Conservation (phyloP, 2,797 vertebrate genomes). For the Lophura swinhoii region DNA sequence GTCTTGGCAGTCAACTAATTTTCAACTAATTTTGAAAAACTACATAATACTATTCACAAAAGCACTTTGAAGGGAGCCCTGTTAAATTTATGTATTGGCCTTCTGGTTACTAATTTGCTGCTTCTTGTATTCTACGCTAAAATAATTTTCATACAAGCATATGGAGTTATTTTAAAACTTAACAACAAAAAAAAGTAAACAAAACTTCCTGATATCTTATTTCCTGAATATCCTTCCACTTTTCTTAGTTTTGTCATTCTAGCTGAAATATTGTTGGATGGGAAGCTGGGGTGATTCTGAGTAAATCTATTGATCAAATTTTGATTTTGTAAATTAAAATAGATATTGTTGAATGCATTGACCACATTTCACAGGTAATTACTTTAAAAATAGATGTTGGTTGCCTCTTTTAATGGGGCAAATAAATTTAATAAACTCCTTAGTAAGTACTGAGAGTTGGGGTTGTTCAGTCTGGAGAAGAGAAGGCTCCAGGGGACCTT, state of each 20-base stretch:
- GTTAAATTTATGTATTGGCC: not conserved
- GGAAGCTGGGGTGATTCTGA: not conserved
- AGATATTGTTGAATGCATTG: not conserved
- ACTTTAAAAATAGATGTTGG: slow-evolving; percentile 34
- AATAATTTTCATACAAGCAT: slow-evolving; percentile 11
- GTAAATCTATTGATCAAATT: not conserved
- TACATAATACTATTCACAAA: not conserved
- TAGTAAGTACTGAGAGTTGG: slow-evolving; percentile 3
- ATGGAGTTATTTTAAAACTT: slow-evolving; percentile 23
- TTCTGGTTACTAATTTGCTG: slow-evolving; percentile 83
- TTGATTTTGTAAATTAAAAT: slow-evolving; percentile 1
- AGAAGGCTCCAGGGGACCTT: too few species aligned
- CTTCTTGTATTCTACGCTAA: slow-evolving; percentile 82
- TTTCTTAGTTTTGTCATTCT: not conserved
- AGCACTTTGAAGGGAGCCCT: not conserved
- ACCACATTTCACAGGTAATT: slow-evolving; percentile 19
- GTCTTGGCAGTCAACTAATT: not conserved
- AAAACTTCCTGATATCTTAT: not conserved
- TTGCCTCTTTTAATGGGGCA: slow-evolving; percentile 54
- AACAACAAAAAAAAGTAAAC: slow-evolving; percentile 23
- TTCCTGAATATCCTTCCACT: not conserved
- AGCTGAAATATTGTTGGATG: not conserved
- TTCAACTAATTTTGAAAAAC: not conserved
- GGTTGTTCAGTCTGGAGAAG: too few species aligned
- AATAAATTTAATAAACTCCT: slow-evolving; percentile 59